Evolutionary conservation across 2,888 invertebrate genomes (phyloP).

Genomic region (Erynnis tages): DNA sequence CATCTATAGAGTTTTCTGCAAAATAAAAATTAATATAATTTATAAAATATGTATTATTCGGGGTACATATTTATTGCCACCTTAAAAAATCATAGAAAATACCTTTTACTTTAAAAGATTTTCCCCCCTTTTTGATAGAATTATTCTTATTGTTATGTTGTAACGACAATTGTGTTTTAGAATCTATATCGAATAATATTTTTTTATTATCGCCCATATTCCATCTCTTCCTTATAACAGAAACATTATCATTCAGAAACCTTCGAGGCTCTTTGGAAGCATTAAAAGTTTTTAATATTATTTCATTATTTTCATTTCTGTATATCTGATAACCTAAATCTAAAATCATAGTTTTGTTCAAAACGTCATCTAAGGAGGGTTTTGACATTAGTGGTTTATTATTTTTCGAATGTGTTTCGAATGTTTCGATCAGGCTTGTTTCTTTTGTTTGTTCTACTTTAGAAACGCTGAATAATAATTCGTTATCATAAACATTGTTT

Average conservation of each 20-base stretch:
- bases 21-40: not conserved
- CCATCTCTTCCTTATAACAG: slow-evolving; percentile 46
- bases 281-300: slow-evolving; percentile 48
- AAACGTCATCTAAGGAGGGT: no score
- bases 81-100: not conserved
- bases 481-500: no score
- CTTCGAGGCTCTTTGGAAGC: slow-evolving; percentile 33
- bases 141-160: slow-evolving; percentile 37
- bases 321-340: slow-evolving; percentile 55
- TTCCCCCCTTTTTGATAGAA: not conserved
- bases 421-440: no score
- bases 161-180: slow-evolving; percentile 46
- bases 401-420: not conserved
- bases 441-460: no score
- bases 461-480: no score
- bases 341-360: slow-evolving; percentile 26
- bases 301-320: slow-evolving; percentile 46
- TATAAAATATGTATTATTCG: no score
- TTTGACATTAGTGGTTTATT: no score
- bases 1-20: not conserved
- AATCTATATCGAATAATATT: slow-evolving; percentile 51
- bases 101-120: not conserved
- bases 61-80: no score
- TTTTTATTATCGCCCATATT: slow-evolving; percentile 41
- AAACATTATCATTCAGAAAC: slow-evolving; percentile 40